phyloP scores from a whole-genome alignment of 2,113 vertebrate species.

The Tamias sibiricus region DNA sequence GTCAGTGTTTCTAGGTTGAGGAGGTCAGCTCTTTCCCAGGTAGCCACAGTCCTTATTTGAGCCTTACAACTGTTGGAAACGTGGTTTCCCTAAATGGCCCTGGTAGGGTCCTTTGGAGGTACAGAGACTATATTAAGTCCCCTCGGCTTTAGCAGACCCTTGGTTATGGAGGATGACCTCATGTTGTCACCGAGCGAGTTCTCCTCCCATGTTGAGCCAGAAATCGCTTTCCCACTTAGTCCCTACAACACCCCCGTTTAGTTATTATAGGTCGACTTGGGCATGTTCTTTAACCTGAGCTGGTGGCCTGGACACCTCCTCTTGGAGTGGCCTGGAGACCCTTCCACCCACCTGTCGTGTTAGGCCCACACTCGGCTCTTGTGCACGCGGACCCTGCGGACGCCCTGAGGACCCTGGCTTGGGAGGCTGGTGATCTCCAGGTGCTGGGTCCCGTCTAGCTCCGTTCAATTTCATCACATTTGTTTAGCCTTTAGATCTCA shows the following conservation, averaged over 20 bases:
- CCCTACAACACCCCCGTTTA: rapidly evolving
- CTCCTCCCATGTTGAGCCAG: background rate
- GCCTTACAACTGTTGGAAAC: background rate
- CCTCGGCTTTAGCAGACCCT: rapidly evolving
- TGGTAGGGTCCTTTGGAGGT: background rate
- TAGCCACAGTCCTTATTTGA: background rate
- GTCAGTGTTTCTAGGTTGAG: background rate
- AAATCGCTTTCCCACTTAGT: background rate
- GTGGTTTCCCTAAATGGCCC: background rate
- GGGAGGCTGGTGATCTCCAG: background rate
- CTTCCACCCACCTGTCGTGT: background rate
- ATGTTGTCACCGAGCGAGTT: rapidly evolving
- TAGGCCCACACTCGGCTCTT: too few relatives aligned
- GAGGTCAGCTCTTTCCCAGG: background rate
- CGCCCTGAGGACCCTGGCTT: rapidly evolving
- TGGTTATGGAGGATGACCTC: too few relatives aligned
- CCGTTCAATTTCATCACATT: background rate
- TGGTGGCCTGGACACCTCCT: background rate
- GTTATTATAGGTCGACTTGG: rapidly evolving
- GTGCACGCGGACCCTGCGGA: background rate
- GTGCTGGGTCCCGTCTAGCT: background rate
- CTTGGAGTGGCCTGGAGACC: background rate
- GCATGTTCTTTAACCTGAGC: background rate
- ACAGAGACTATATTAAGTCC: too few relatives aligned
- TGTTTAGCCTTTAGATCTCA: background rate